Base-by-base conservation (phyloP, 2,888 invertebrate genomes). In the Dryobotodes eremita region DNA sequence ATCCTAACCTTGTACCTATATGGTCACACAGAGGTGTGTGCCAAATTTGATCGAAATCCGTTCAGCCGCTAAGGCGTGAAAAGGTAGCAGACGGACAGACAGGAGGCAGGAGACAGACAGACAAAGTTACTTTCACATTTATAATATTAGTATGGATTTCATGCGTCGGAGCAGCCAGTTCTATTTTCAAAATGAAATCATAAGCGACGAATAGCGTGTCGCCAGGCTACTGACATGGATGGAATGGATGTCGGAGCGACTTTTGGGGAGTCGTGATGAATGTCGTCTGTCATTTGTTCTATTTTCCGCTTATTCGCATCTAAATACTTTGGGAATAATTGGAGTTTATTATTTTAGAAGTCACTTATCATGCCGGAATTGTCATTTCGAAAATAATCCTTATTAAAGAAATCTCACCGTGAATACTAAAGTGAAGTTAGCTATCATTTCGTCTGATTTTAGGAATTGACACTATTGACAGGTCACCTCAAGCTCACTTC, bases 121-220 rank as follows among this genome's bases (percentile, higher is more conserved):
- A 31, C 13, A 69, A 4, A 68, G 13, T 10, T 5, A 31, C 2
- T 31, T 15, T 15, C 23, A 69, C 23, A 50, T 66, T 7, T 26
- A 50, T 8, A 31, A 1, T 31, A 50, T 15, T 69, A 23, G 13
- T 31, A 31, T 26, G 31, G 23, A 42, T 62, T n/a, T 68, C 26
- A 74, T 74, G 64, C 86, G 68, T 85, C n/a, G 23, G 50, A 59
- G 42, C 23, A 36, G 15, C 31, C 57, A 36, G 20, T 75, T 77
- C 82, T 75, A 77, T 75, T 72, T 70, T 50, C 73, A 53, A 83
- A 86, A 82, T 75, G 10, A 66, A 64, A 77, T 65, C 61, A 50
- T 86, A 83, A 85, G 75, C 72, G 84, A 79, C 36, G 74, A 57
- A 77, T 86, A 64, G 86, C 85, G 84, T 84, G 84, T 76, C 57